phyloP scores from a whole-genome alignment of 2,888 invertebrate species.

The Melinaea menophilus region DNA sequence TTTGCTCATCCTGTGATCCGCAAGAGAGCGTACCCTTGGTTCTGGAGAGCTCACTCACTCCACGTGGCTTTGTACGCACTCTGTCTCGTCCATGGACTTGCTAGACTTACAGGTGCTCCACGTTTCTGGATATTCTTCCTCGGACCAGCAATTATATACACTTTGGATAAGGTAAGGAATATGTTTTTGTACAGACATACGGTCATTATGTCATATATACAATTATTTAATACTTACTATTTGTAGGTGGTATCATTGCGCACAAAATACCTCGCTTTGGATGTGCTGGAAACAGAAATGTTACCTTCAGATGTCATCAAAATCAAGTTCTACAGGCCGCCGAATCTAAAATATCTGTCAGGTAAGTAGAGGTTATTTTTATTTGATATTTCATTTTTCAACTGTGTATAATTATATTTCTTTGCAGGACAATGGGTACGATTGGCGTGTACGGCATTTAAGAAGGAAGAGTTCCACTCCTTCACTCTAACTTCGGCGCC shows the following conservation, averaged over 20 bases:
- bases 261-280: constrained; percentile 93
- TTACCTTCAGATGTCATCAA: constrained; percentile 96
- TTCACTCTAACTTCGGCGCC: constrained; percentile 97
- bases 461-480: constrained; percentile 94
- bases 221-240: not conserved
- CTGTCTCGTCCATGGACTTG: constrained; percentile 93
- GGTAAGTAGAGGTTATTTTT: constrained; percentile 44
- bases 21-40: constrained; percentile 95
- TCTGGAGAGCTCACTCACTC: constrained; percentile 95
- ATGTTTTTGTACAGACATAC: not conserved
- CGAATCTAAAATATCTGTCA: constrained; percentile 94
- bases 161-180: constrained; percentile 87
- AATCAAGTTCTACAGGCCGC: constrained; percentile 96
- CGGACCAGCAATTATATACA: constrained; percentile 92
- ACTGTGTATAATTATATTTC: not conserved
- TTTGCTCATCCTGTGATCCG: constrained; percentile 96
- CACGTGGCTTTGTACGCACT: constrained; percentile 92
- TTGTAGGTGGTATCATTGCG: constrained; percentile 89
- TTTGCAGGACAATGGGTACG: constrained; percentile 92
- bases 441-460: constrained; percentile 92
- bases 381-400: not conserved
- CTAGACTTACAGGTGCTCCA: constrained; percentile 93
- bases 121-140: constrained; percentile 96
- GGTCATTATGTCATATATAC: not conserved
- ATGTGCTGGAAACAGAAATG: constrained; percentile 95